These are phyloP conservation scores for Agonum fuliginosum DNA, from an alignment of 2,888 invertebrate species.

Conservation along the genomic window DNA sequence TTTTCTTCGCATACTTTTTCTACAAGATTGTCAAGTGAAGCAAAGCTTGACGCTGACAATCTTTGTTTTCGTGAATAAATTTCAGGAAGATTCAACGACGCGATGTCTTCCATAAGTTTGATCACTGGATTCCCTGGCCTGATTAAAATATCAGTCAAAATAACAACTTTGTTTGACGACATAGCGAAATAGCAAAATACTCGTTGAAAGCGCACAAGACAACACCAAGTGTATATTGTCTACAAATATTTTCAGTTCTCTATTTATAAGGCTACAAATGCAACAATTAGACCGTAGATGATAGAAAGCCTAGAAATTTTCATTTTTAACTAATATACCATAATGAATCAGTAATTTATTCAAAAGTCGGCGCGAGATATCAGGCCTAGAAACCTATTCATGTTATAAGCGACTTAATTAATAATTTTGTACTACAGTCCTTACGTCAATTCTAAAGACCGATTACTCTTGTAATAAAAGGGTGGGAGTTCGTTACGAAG, in stretches of 20 bases:
- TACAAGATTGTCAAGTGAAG: not conserved
- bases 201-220: not conserved
- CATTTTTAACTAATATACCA: not conserved
- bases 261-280: not conserved
- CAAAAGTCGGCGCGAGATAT: not conserved
- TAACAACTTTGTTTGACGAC: not conserved
- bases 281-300: not conserved
- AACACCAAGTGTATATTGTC: not conserved
- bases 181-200: constrained; percentile 7
- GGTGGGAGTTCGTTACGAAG: too few species aligned
- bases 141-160: constrained; percentile 11
- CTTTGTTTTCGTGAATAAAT: not conserved
- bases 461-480: too few species aligned
- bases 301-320: not conserved
- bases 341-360: not conserved
- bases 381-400: not conserved
- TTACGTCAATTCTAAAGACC: too few species aligned
- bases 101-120: too few species aligned
- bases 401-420: too few species aligned
- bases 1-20: not conserved
- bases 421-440: too few species aligned
- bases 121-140: not conserved
- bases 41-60: not conserved
- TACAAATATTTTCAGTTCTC: not conserved
- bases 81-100: not conserved